A percentile compares a stretch with the other conserved stretches of the same genome.
Evolutionary conservation across 2,797 vertebrate genomes (phyloP).

Genomic region (Buphagus erythrorhynchus): DNA sequence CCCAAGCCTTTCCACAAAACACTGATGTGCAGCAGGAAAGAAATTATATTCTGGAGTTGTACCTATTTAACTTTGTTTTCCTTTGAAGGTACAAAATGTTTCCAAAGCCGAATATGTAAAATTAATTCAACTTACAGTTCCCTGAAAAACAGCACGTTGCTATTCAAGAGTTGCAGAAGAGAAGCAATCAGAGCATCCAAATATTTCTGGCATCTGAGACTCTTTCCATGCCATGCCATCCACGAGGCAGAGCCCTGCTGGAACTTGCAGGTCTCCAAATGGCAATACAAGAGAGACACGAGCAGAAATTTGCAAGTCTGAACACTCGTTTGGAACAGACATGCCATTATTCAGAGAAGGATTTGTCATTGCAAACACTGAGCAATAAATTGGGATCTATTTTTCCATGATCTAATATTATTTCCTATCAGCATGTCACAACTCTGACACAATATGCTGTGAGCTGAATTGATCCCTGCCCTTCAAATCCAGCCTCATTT

Average conservation of each 20-base stretch:
- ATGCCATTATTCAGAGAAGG: background rate
- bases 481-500: background rate
- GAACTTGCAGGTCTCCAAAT: slow-evolving; percentile 41
- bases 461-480: background rate
- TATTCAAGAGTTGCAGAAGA: background rate
- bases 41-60: background rate
- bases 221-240: background rate
- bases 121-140: background rate
- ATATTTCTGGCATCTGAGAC: background rate
- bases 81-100: background rate
- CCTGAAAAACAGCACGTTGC: background rate
- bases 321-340: background rate
- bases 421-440: background rate
- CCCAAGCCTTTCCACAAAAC: background rate
- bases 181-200: background rate
- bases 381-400: slow-evolving; percentile 3
- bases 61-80: background rate
- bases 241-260: background rate
- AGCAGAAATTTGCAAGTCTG: slow-evolving; percentile 48
- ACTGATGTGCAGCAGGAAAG: background rate
- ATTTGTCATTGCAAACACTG: slow-evolving; percentile 7
- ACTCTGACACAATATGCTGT: background rate
- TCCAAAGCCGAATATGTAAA: background rate
- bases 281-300: background rate
- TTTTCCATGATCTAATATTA: background rate